A percentile compares a stretch with the other conserved stretches of the same genome.
phyloP scores from a whole-genome alignment of 2,888 invertebrate species.

The Rapana venosa region DNA sequence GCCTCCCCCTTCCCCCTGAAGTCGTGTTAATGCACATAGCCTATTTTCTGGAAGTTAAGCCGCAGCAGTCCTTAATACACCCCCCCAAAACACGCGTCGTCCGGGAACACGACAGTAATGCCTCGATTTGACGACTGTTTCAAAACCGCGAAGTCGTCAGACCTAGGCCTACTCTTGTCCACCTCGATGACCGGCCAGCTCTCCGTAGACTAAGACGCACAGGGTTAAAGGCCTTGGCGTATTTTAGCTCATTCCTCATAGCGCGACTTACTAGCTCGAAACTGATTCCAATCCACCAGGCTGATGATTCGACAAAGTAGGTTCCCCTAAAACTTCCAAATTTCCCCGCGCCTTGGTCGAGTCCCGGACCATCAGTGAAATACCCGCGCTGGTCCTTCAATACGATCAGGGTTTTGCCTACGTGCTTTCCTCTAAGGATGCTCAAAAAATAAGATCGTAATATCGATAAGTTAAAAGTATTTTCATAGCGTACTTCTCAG shows the following conservation, averaged over 20 bases:
- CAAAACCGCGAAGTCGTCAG: not conserved
- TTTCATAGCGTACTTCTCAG: no score
- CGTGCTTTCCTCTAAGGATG: no score
- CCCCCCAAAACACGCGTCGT: not conserved
- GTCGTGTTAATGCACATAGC: not conserved
- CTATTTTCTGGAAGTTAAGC: not conserved
- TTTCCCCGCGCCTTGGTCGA: no score
- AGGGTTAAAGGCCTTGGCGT: slow-evolving; percentile 9
- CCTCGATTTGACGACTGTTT: not conserved
- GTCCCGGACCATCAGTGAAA: no score
- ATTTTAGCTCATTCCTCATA: slow-evolving; percentile 29
- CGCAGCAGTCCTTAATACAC: not conserved
- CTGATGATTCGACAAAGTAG: no score
- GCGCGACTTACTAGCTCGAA: slow-evolving; percentile 20
- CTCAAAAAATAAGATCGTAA: no score
- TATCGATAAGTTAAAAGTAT: no score
- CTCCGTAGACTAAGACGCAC: slow-evolving; percentile 29
- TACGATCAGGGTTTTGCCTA: no score
- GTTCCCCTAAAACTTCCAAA: no score
- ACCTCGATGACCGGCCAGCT: slow-evolving; percentile 36
- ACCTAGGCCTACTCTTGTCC: slow-evolving; percentile 17
- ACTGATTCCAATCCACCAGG: not conserved
- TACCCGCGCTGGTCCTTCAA: no score
- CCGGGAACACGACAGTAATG: not conserved
- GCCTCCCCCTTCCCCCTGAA: not conserved